Conservation (phyloP, 2,797 vertebrate species). For the Spinibarbus caldwelli region DNA sequence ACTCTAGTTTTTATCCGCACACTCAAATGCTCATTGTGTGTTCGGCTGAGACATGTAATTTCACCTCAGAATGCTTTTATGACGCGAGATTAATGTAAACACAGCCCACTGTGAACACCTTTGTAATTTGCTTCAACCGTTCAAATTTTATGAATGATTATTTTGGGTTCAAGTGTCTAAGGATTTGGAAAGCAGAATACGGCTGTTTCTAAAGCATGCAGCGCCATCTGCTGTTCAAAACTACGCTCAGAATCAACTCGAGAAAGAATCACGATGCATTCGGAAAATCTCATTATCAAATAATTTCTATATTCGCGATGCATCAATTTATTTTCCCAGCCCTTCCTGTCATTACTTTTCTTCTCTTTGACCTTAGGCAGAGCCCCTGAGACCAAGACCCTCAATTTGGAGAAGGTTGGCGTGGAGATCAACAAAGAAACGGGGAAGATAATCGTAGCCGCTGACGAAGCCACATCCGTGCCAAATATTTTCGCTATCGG, state of each 20-base stretch:
- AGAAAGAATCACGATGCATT: no score
- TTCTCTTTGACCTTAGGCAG: conserved; percentile 81
- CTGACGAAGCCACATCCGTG: conserved; percentile 85
- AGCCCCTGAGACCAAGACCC: conserved; percentile 81
- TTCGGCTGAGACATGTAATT: no score
- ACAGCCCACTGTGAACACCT: neutral
- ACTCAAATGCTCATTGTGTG: no score
- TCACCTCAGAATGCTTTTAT: no score
- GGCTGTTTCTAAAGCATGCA: neutral
- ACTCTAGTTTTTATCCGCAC: no score
- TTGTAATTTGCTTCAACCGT: neutral
- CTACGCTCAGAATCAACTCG: neutral
- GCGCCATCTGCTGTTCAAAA: no score
- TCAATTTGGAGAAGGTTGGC: conserved; percentile 84
- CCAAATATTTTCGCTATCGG: conserved; percentile 91
- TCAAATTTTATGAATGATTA: neutral
- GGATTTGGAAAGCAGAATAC: neutral
- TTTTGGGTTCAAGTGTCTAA: neutral
- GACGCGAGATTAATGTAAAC: neutral
- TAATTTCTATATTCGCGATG: neutral
- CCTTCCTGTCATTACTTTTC: conserved; percentile 48
- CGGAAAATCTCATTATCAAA: neutral
- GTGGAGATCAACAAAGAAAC: conserved; percentile 79
- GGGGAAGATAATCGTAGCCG: conserved; percentile 87
- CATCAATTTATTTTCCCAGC: neutral